Conservation (phyloP, 2,113 vertebrate species). For the Dipodomys ordii region DNA sequence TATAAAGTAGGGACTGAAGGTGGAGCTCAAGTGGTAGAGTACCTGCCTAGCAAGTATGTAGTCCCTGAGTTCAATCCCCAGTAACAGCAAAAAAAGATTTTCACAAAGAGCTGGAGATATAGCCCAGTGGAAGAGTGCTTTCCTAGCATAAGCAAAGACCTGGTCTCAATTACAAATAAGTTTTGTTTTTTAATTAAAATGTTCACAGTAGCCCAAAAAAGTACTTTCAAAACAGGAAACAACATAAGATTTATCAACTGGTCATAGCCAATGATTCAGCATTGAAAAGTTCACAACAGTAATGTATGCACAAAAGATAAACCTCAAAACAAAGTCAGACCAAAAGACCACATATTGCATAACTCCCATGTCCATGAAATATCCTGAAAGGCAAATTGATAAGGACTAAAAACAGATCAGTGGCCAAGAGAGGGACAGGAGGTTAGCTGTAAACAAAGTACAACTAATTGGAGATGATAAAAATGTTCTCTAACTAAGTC, state of each 20-base stretch:
- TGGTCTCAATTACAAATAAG: neutral
- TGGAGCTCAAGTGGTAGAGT: no score
- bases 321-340: neutral
- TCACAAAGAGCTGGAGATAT: neutral
- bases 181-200: neutral
- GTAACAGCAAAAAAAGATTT: neutral
- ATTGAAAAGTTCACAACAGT: neutral
- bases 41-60: no score
- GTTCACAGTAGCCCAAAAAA: neutral
- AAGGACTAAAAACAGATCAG: neutral
- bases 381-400: neutral
- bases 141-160: neutral
- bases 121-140: neutral
- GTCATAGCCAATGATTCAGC: neutral
- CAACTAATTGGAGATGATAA: neutral
- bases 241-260: no score
- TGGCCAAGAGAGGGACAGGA: neutral
- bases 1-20: no score
- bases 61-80: no score
- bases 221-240: neutral
- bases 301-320: neutral
- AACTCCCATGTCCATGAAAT: neutral
- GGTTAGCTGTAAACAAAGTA: neutral
- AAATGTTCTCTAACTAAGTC: slow-evolving; percentile 30
- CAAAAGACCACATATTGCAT: neutral